Evolutionary conservation across 2,113 vertebrate species (phyloP), one percentile per base, ranked within the genome.

Genomic region (Psephotus haematonotus): DNA sequence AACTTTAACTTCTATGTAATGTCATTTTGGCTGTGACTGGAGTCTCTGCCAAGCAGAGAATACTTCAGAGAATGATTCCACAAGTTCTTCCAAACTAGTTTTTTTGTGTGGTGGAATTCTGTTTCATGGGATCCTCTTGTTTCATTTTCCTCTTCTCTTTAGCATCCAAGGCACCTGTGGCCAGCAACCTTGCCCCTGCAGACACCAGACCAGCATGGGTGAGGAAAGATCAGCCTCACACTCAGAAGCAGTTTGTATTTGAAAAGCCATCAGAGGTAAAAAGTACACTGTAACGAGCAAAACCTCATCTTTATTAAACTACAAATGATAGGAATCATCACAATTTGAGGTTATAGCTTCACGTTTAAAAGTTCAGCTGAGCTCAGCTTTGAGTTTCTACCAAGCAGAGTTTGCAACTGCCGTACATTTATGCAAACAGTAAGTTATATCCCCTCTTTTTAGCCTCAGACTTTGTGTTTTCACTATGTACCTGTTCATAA

Each of bases 181-280:
- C 63, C 52, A 85, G 59, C 57, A 91, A 4, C 62, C 43, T 13
- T 83, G 31, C 31, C 35, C 69, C 82, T 17, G 84, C 95, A 75
- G 76, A 70, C 9, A 28, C 60, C 16, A 60, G 70, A 22, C 93
- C 86, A 2, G 78, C 96, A 11, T 99, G 98, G 98, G 94, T 60
- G 50, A 94, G n/a, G 88, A 97, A 96, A 55, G 97, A 98, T 49
- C 95, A 76, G 24, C 46, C 60, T 57, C 68, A 46, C 10, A 3
- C 87, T 55, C 94, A 96, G 46, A 97, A 92, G 62, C 97, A 95
- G 1, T 99, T 99, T 97, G 97, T 99, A 71, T 99, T 99, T 96
- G 95, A 65, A 95, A 98, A 98, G 75, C 98, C 98, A 35, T 59
- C 93, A 77, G 93, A 98, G 97, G 98, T 98, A 97, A 97, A 75